These are phyloP conservation scores for Pollachius pollachius DNA, from an alignment of 2,113 vertebrate species.

Conservation along the genomic window DNA sequence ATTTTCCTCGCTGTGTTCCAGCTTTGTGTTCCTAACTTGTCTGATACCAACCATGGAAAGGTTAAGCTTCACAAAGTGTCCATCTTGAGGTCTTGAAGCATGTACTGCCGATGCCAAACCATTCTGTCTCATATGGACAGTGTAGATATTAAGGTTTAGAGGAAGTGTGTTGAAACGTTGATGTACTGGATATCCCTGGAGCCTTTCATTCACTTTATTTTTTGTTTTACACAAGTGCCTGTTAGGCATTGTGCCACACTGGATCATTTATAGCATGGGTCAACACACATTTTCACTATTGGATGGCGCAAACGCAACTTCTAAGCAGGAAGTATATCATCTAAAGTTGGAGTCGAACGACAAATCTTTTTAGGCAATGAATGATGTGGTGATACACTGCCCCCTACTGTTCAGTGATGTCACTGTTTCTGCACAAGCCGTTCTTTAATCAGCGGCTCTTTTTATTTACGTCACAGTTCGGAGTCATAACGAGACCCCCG, in stretches of 20 bases:
- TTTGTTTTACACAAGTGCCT: too few species aligned
- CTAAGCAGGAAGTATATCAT: too few species aligned
- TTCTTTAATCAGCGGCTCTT: background rate
- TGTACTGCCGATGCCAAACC: constrained; percentile 35
- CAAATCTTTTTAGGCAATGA: constrained; percentile 20
- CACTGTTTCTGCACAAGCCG: constrained; percentile 38
- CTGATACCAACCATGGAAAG: background rate
- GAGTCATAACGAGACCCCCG: background rate
- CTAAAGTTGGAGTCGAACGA: background rate
- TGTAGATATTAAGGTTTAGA: too few species aligned
- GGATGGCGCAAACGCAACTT: too few species aligned
- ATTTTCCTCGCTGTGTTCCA: background rate
- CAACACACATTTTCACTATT: too few species aligned
- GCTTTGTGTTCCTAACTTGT: background rate
- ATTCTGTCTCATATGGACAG: too few species aligned
- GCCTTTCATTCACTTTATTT: too few species aligned
- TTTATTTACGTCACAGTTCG: background rate
- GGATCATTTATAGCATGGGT: too few species aligned
- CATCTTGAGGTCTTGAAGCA: constrained; percentile 46
- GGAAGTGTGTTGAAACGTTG: too few species aligned
- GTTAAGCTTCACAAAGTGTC: constrained; percentile 2
- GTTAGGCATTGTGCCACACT: too few species aligned
- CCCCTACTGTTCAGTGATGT: constrained; percentile 59
- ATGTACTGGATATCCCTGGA: too few species aligned
- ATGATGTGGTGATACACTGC: constrained; percentile 64